A percentile compares a stretch with the other conserved stretches of the same genome.
These are phyloP conservation scores for Cephus runcator DNA, from an alignment of 2,888 invertebrate species.

Conservation along the genomic window DNA sequence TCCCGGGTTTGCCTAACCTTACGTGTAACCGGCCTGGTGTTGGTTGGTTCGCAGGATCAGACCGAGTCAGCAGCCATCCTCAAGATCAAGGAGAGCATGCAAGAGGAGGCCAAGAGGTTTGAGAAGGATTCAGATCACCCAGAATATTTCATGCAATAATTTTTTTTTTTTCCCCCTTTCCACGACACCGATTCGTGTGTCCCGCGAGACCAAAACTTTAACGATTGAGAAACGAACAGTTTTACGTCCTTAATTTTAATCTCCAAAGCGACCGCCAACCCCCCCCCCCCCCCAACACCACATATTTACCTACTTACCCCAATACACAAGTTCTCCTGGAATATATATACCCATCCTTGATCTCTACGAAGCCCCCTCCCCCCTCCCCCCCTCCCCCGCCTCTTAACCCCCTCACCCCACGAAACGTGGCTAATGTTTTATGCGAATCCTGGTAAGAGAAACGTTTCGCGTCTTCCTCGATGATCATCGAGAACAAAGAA, in stretches of 20 bases:
- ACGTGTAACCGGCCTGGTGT: slow-evolving; percentile 64
- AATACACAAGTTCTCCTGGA: neutral
- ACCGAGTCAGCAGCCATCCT: slow-evolving; percentile 99
- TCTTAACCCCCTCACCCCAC: neutral
- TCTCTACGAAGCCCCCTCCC: neutral
- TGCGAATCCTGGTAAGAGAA: slow-evolving; percentile 1
- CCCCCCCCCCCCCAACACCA: too few species aligned
- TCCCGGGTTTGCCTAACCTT: slow-evolving; percentile 1
- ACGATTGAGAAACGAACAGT: slow-evolving; percentile 1
- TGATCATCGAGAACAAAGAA: slow-evolving; percentile 15
- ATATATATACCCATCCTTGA: neutral
- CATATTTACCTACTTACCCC: neutral
- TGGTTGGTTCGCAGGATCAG: slow-evolving; percentile 78
- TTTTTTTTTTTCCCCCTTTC: slow-evolving; percentile 7
- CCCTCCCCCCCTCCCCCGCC: neutral
- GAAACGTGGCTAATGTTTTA: neutral
- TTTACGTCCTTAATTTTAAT: neutral
- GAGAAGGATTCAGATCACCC: slow-evolving; percentile 97
- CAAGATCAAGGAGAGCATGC: slow-evolving; percentile 99
- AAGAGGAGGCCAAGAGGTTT: slow-evolving; percentile 99
- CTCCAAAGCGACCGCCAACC: neutral
- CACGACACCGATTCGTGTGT: neutral
- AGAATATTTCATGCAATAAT: slow-evolving; percentile 97
- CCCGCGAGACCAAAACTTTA: slow-evolving; percentile 45
- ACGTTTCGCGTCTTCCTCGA: slow-evolving; percentile 13